Percentiles rank a stretch among this genome's conserved stretches.
phyloP scores from a whole-genome alignment of 2,888 invertebrate genomes.

The Melanophora roralis region DNA sequence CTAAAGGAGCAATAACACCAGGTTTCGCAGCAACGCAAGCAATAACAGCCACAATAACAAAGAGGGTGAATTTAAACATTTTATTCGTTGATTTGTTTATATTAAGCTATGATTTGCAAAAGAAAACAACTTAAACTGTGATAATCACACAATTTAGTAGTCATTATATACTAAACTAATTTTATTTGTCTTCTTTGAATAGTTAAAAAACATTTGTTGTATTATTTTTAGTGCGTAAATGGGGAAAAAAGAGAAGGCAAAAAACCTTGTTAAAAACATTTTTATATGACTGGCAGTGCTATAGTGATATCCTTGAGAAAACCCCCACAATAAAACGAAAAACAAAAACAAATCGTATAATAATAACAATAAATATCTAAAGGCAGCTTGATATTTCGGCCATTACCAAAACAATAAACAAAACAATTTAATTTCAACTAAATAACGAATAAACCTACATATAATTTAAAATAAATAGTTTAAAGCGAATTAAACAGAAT shows the following conservation, averaged over 20 bases:
- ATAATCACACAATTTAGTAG: constrained; percentile 38
- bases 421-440: no score
- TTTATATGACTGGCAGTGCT: not conserved
- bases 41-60: constrained; percentile 70
- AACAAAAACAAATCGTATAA: not conserved
- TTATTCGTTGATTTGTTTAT: constrained; percentile 44
- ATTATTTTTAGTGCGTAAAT: not conserved
- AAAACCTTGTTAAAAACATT: constrained; percentile 63
- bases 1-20: constrained; percentile 72
- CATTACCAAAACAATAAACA: constrained; percentile 2
- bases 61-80: constrained; percentile 67
- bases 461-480: no score
- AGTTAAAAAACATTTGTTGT: not conserved
- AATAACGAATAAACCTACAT: no score
- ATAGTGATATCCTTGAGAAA: constrained; percentile 56
- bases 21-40: constrained; percentile 73
- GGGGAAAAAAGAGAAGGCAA: not conserved
- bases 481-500: no score
- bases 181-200: not conserved
- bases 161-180: constrained; percentile 66
- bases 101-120: constrained; percentile 57
- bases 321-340: constrained; percentile 20
- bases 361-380: constrained; percentile 4
- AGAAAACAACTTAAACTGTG: constrained; percentile 69
- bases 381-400: constrained; percentile 31